These are phyloP conservation scores for Pontoporia blainvillei DNA, from an alignment of 2,113 vertebrate species.

Conservation along the genomic window DNA sequence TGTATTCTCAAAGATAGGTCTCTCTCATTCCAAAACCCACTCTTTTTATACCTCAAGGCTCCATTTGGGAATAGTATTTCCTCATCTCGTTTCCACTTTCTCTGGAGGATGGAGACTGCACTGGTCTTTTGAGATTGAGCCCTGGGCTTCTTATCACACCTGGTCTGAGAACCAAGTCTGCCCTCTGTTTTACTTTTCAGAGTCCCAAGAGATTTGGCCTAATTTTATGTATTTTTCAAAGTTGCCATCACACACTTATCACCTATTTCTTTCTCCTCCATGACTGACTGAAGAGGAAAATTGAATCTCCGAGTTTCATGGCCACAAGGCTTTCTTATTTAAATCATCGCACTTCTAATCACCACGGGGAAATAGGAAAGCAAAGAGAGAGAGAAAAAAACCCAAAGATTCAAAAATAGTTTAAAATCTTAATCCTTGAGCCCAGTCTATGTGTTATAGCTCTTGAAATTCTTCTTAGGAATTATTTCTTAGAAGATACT, in stretches of 20 bases:
- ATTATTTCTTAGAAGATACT: not conserved
- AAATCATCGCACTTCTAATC: not conserved
- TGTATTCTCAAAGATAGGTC: slow-evolving; percentile 42
- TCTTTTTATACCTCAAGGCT: not conserved
- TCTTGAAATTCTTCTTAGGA: not conserved
- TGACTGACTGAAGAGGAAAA: not conserved
- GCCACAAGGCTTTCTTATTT: not conserved
- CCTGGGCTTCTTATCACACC: not conserved
- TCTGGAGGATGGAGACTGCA: not conserved
- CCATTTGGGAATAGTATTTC: slow-evolving; percentile 18
- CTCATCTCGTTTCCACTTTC: not conserved
- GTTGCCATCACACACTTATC: not conserved
- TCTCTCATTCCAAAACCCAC: not conserved
- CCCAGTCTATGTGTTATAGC: not conserved
- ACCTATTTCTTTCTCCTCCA: slow-evolving; percentile 22
- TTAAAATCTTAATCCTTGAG: not conserved
- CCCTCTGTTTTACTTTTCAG: slow-evolving; percentile 37
- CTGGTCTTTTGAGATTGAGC: slow-evolving; percentile 28
- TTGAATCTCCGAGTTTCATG: not conserved
- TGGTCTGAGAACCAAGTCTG: slow-evolving; percentile 17
- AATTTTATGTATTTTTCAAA: slow-evolving; percentile 52
- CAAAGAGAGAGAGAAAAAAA: not conserved
- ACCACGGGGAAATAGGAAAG: not conserved
- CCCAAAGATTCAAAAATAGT: not conserved
- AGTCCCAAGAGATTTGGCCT: slow-evolving; percentile 47